Evolutionary conservation across 2,113 vertebrate genomes (phyloP).

Genomic region (Spea multiplicata): DNA sequence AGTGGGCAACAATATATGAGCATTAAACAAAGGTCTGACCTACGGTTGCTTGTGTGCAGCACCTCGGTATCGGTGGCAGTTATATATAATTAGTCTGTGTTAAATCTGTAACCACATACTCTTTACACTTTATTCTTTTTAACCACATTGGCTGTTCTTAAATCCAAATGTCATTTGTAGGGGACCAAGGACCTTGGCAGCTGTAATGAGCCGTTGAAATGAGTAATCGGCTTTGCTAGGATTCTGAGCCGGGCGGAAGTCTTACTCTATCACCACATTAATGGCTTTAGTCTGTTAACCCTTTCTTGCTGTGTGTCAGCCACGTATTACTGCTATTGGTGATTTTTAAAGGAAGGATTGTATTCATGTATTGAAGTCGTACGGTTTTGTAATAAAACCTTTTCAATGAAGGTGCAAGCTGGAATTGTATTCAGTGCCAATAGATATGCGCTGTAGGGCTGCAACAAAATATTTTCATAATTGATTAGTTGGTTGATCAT

Average conservation of each 20-base stretch:
- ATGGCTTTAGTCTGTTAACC: conserved; percentile 32
- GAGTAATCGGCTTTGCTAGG: conserved; percentile 31
- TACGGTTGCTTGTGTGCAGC: no score
- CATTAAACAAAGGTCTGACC: no score
- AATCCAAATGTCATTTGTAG: conserved; percentile 3
- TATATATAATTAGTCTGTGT: no score
- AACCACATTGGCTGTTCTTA: not conserved
- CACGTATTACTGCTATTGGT: not conserved
- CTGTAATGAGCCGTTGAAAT: conserved; percentile 11
- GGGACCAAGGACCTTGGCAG: conserved; percentile 1
- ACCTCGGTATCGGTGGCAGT: no score
- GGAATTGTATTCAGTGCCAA: no score
- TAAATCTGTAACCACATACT: no score
- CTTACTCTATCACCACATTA: conserved; percentile 21
- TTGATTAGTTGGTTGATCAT: no score
- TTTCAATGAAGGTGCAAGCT: no score
- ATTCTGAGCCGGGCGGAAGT: conserved; percentile 29
- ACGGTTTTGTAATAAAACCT: no score
- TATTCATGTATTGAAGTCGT: not conserved
- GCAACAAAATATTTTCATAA: no score
- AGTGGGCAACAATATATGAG: no score
- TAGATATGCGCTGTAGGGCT: no score
- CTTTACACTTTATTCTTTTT: not conserved
- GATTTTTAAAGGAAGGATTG: not conserved
- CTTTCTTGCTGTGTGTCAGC: not conserved